A percentile compares a stretch with the other conserved stretches of the same genome.
Conservation (phyloP, 1,140 invertebrate genomes). For the Cotesia chilonis region DNA sequence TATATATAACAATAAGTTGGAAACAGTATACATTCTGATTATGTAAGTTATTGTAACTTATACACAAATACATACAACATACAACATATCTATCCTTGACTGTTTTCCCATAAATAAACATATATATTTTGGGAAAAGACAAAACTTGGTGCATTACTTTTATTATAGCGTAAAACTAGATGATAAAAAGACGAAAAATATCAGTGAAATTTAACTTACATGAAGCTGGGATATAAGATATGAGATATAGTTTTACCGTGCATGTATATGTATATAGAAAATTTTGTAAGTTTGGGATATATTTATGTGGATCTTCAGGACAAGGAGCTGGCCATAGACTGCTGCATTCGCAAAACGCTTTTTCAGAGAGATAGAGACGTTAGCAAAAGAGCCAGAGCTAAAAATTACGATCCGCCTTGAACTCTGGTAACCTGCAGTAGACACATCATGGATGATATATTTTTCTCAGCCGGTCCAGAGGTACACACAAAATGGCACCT, state of each 20-base stretch:
- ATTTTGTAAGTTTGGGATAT: not conserved
- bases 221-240: too few relatives aligned
- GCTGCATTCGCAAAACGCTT: constrained; percentile 45
- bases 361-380: constrained; percentile 23
- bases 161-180: too few relatives aligned
- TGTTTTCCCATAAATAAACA: too few relatives aligned
- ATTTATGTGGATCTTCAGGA: constrained; percentile 42
- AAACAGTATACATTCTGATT: constrained; percentile 45
- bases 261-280: not conserved
- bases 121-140: too few relatives aligned
- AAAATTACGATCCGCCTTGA: constrained; percentile 47
- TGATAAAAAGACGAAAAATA: too few relatives aligned
- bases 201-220: too few relatives aligned
- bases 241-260: too few relatives aligned
- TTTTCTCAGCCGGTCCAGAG: constrained; percentile 8
- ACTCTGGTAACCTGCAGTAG: constrained; percentile 45
- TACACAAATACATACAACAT: not conserved
- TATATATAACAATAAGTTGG: constrained; percentile 48
- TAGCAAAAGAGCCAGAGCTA: constrained; percentile 37
- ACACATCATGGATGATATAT: constrained; percentile 52
- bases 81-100: not conserved
- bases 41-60: constrained; percentile 24
- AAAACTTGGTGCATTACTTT: too few relatives aligned
- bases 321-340: constrained; percentile 42
- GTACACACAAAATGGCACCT: constrained; percentile 17